Base-by-base conservation (phyloP, 2,113 vertebrate genomes). In the Oncorhynchus gorbuscha region DNA sequence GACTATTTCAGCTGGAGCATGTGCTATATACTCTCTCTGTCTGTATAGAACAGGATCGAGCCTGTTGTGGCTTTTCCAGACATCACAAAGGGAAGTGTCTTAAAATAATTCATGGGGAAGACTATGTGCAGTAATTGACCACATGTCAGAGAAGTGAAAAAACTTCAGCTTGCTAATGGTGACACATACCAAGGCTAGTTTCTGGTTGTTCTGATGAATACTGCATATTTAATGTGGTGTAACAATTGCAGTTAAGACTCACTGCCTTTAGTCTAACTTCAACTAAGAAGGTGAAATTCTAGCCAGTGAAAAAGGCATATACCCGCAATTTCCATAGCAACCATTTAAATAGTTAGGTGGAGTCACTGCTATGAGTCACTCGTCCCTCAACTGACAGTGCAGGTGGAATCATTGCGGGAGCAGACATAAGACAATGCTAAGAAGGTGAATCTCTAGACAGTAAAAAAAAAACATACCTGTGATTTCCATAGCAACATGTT, bases 81-180 rank as follows among this genome's bases (percentile, higher is more conserved):
- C 3, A 1, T 22, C 22, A 26, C 62, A 4, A 3, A 48, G 72
- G 76, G 64, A 62, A 68, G 55, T n/a, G 62, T 70, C 73, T 85
- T 69, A 73, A 78, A 81, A 69, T 73, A 72, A 70, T 71, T 86
- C 59, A 20, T 67, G 79, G 75, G 79, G 66, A 82, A 78, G 73
- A 78, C 73, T 74, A 80, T 73, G 73, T 80, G 28, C 75, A 48
- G 70, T 66, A 80, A 81, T 55, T 79, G 69, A 78, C 72, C 67
- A 18, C 32, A 62, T 58, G 82, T 81, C 78, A 67, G 66, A 69
- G 61, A 81, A 6, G 71, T 78, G 35, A 65, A 70, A 77, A 28
- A 71, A 32, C 49, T 28, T n/a, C 51, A 0, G 16, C 22, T n/a
- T 24, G 51, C 71, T 74, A 4, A 62, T 45, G 6, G 69, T 5